These are phyloP conservation scores for Seira ritae DNA, from an alignment of 2,888 invertebrate genomes.

Conservation along the genomic window DNA sequence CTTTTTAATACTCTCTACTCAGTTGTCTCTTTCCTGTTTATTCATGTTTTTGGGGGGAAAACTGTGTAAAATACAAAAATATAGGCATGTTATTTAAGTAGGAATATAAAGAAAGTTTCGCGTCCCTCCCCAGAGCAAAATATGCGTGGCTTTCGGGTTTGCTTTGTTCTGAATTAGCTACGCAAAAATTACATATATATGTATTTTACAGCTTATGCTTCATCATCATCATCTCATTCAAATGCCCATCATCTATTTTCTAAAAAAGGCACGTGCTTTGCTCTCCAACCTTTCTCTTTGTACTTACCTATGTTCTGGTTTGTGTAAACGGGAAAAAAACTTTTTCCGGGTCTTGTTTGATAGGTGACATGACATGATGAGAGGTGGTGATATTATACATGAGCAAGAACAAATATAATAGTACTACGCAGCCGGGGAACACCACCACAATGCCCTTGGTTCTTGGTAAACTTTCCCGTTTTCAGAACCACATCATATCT, in stretches of 20 bases:
- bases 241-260: slow-evolving; percentile 10
- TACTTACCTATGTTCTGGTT: neutral
- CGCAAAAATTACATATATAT: slow-evolving; percentile 34
- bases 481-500: neutral
- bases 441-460: neutral
- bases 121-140: slow-evolving; percentile 54
- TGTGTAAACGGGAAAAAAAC: slow-evolving; percentile 5
- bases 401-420: neutral
- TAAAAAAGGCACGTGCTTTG: slow-evolving; percentile 34
- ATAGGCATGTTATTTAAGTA: slow-evolving; percentile 26
- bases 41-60: slow-evolving; percentile 35
- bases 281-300: slow-evolving; percentile 26
- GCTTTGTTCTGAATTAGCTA: slow-evolving; percentile 46
- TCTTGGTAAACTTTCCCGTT: neutral
- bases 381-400: slow-evolving; percentile 14
- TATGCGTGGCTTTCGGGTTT: slow-evolving; percentile 32
- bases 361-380: slow-evolving; percentile 50
- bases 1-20: neutral
- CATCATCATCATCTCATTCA: slow-evolving; percentile 32
- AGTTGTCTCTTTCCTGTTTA: slow-evolving; percentile 25
- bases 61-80: slow-evolving; percentile 14
- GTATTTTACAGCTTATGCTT: slow-evolving; percentile 40
- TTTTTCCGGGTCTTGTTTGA: slow-evolving; percentile 35
- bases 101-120: slow-evolving; percentile 43
- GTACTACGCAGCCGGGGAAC: too few relatives aligned